These are phyloP conservation scores for Sparidentex hasta DNA, from an alignment of 2,797 vertebrate genomes.

Conservation along the genomic window DNA sequence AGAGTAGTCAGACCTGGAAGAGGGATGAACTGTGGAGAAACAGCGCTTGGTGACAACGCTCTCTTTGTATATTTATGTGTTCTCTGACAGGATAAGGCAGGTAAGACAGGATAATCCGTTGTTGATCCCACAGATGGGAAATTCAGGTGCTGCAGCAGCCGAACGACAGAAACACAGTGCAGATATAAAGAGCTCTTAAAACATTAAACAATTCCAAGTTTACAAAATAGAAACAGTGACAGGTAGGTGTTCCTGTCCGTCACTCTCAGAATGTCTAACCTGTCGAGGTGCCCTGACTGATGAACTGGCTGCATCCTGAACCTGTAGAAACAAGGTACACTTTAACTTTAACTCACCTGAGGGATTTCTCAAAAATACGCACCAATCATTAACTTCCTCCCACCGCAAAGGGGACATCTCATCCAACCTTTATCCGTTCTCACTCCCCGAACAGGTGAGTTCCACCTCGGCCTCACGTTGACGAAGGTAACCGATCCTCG, in stretches of 20 bases:
- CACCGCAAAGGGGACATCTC: background rate
- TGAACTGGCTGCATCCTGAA: slow-evolving; percentile 85
- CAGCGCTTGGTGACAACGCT: background rate
- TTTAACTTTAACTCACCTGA: slow-evolving; percentile 81
- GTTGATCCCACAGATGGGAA: no score
- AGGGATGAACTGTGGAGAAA: background rate
- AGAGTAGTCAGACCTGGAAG: background rate
- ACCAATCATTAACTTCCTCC: slow-evolving; percentile 68
- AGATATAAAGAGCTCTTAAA: no score
- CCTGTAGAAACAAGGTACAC: slow-evolving; percentile 68
- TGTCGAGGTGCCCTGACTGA: background rate
- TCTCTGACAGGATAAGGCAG: no score
- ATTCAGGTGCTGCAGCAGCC: no score
- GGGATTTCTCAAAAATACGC: background rate
- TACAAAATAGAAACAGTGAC: no score
- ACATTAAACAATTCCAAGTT: no score
- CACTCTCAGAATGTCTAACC: slow-evolving; percentile 20
- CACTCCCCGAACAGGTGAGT: slow-evolving; percentile 55
- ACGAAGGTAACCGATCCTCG: slow-evolving; percentile 43
- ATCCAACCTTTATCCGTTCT: slow-evolving; percentile 3
- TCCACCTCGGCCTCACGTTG: slow-evolving; percentile 66
- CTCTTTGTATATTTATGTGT: no score
- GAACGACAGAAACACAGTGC: no score
- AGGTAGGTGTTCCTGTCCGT: no score
- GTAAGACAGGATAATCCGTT: no score